Conservation (phyloP, 92 coral and sea anemone species). For the Metridium senile region DNA sequence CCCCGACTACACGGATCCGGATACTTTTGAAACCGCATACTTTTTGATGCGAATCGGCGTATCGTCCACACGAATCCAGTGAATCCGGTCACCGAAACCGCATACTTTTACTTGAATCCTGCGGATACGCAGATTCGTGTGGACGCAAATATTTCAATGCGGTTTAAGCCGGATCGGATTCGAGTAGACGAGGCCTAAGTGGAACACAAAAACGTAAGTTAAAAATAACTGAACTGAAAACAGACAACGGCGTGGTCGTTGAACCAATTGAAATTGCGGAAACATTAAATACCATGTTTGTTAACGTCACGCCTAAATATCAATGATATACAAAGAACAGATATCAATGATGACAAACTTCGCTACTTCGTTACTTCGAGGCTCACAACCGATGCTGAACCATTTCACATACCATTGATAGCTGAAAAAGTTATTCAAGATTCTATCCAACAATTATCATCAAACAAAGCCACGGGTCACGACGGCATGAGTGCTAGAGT, state of each 20-base stretch:
- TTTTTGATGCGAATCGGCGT: too few relatives aligned
- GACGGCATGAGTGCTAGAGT: slow-evolving; percentile 57
- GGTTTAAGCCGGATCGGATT: too few relatives aligned
- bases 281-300: background rate
- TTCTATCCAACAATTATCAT: slow-evolving; percentile 35
- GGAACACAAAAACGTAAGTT: background rate
- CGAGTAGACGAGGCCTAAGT: too few relatives aligned
- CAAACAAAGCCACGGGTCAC: slow-evolving; percentile 48
- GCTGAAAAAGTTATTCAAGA: slow-evolving; percentile 40
- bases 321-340: background rate
- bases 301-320: background rate
- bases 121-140: too few relatives aligned
- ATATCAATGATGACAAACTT: background rate
- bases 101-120: too few relatives aligned
- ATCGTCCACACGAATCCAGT: too few relatives aligned
- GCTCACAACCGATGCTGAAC: slow-evolving; percentile 16
- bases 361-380: slow-evolving; percentile 25
- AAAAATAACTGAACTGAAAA: background rate
- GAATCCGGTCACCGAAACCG: too few relatives aligned
- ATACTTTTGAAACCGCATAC: too few relatives aligned
- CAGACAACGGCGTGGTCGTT: too few relatives aligned
- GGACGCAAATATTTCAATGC: too few relatives aligned
- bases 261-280: too few relatives aligned
- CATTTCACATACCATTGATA: slow-evolving; percentile 37
- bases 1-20: too few relatives aligned